Conservation (phyloP, 2,888 invertebrate species). For the Drosophila subsilvestris region DNA sequence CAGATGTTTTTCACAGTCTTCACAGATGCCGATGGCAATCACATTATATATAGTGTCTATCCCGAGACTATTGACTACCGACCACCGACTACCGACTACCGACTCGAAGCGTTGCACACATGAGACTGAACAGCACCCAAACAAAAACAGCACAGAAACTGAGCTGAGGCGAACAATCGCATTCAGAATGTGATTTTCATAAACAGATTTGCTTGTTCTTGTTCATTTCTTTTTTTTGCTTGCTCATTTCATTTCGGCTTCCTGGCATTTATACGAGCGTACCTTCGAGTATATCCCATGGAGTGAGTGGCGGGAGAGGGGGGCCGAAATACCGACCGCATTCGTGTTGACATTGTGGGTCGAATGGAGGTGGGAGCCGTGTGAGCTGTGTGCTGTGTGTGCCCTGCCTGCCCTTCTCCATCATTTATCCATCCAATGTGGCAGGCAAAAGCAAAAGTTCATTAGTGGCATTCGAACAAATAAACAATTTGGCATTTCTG, state of each 20-base stretch:
- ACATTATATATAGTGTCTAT: conserved; percentile 34
- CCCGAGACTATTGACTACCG: conserved; percentile 42
- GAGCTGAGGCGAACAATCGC: conserved; percentile 48
- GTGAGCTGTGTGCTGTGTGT: conserved; percentile 1
- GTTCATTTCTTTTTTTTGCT: conserved; percentile 12
- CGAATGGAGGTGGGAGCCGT: conserved; percentile 2
- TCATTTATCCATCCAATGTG: conserved; percentile 31
- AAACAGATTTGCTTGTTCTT: conserved; percentile 31
- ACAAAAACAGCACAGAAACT: conserved; percentile 6
- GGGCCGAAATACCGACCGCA: conserved; percentile 1
- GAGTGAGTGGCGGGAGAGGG: not conserved
- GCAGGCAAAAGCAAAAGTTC: conserved; percentile 47
- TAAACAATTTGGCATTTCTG: conserved; percentile 64
- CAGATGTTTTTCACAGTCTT: conserved; percentile 39
- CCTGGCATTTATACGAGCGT: conserved; percentile 10
- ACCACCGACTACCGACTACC: conserved; percentile 40
- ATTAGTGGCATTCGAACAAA: conserved; percentile 60
- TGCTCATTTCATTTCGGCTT: conserved; percentile 52
- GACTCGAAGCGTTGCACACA: conserved; percentile 66
- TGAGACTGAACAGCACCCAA: conserved; percentile 7
- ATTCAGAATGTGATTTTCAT: conserved; percentile 59
- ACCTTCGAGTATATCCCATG: not conserved
- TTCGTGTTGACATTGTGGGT: conserved; percentile 41
- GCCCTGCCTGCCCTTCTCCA: conserved; percentile 43
- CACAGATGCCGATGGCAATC: conserved; percentile 43